These are phyloP conservation scores for Denticeps clupeoides DNA, from an alignment of 2,797 vertebrate species.

Conservation along the genomic window DNA sequence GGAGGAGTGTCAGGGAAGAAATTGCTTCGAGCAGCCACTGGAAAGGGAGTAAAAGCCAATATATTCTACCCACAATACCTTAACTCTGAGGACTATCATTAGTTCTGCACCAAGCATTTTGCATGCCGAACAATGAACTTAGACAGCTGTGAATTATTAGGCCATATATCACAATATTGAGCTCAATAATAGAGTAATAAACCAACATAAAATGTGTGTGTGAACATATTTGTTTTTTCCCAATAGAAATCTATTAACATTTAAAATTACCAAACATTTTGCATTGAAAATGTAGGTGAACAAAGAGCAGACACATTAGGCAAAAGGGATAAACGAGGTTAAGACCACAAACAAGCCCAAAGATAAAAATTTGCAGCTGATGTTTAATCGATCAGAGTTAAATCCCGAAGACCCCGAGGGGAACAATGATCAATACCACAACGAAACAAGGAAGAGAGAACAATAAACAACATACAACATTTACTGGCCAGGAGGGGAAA, in stretches of 20 bases:
- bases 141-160: no score
- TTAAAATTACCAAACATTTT: not conserved
- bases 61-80: no score
- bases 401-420: conserved; percentile 45
- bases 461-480: conserved; percentile 19
- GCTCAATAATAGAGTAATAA: no score
- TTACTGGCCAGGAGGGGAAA: conserved; percentile 15
- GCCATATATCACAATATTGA: no score
- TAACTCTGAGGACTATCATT: no score
- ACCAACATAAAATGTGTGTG: no score
- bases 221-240: no score
- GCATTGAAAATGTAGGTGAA: not conserved
- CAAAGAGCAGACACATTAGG: conserved; percentile 19
- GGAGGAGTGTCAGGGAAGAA: conserved; percentile 7
- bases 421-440: conserved; percentile 50
- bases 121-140: no score
- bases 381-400: conserved; percentile 53
- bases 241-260: no score
- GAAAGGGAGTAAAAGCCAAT: conserved; percentile 5
- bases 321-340: conserved; percentile 2
- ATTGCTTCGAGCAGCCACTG: not conserved
- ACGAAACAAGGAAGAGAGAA: conserved; percentile 29
- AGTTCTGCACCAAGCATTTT: no score
- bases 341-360: conserved; percentile 34
- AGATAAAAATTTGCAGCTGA: conserved; percentile 42